Evolutionary conservation across 2,888 invertebrate genomes (phyloP).

Genomic region (Aspidapion aeneum): DNA sequence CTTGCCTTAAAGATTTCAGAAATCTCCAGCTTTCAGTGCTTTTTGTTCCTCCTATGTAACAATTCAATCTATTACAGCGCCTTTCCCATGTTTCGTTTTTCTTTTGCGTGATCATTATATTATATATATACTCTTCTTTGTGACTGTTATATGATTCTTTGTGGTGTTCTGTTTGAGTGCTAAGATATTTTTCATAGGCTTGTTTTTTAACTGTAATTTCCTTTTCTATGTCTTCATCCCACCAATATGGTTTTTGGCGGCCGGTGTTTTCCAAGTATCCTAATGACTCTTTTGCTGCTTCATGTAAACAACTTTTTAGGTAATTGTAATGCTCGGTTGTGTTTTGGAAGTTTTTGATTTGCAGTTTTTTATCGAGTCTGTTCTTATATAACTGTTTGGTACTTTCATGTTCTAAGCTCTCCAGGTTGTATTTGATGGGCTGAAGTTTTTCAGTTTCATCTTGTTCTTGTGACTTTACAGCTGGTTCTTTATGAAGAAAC

Average conservation of each 20-base stretch:
- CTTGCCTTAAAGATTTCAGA: constrained; percentile 1
- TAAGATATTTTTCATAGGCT: not conserved
- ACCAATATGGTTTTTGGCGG: not conserved
- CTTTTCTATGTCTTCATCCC: not conserved
- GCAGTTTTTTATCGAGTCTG: not conserved
- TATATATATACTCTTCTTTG: constrained; percentile 1
- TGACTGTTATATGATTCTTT: not conserved
- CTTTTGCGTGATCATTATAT: too few relatives aligned
- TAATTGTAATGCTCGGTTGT: too few relatives aligned
- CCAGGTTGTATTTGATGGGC: not conserved
- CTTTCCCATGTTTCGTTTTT: too few relatives aligned
- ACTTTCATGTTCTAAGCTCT: not conserved
- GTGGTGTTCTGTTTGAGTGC: constrained; percentile 1
- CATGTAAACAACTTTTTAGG: not conserved
- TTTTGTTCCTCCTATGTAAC: constrained; percentile 7
- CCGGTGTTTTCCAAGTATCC: not conserved
- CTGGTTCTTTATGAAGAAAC: too few relatives aligned
- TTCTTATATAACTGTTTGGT: too few relatives aligned
- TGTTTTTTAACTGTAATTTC: not conserved
- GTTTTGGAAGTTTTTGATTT: too few relatives aligned
- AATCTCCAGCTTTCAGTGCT: constrained; percentile 9
- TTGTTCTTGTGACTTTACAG: too few relatives aligned
- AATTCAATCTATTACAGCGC: constrained; percentile 4
- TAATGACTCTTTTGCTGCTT: not conserved
- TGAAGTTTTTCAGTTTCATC: not conserved